These are phyloP conservation scores for Hofmannophila pseudospretella DNA, from an alignment of 2,888 invertebrate genomes.

Conservation along the genomic window DNA sequence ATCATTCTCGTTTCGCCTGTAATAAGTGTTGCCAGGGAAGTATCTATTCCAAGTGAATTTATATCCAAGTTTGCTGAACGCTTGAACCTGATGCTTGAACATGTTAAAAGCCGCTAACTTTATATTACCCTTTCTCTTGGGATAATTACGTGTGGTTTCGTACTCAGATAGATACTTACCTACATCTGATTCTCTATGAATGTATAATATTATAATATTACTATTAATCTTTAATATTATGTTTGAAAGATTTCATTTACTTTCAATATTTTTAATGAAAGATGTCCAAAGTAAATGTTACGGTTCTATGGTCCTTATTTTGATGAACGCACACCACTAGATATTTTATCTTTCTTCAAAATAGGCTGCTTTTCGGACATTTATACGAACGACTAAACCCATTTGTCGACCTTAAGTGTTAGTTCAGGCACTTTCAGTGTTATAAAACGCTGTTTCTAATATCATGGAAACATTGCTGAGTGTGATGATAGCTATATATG, in stretches of 20 bases:
- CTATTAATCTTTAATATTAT: too few species aligned
- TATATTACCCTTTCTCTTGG: constrained; percentile 53
- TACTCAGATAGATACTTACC: constrained; percentile 12
- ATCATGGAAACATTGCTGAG: constrained; percentile 36
- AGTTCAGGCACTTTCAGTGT: constrained; percentile 11
- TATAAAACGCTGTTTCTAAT: constrained; percentile 39
- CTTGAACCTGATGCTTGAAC: constrained; percentile 60
- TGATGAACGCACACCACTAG: too few species aligned
- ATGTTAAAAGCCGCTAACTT: constrained; percentile 65
- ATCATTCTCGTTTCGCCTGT: constrained; percentile 33
- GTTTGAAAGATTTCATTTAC: too few species aligned
- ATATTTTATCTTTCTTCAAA: too few species aligned
- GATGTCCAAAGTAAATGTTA: too few species aligned
- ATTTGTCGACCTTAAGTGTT: too few species aligned
- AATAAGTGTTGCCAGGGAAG: constrained; percentile 34
- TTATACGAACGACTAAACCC: too few species aligned
- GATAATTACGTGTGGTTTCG: constrained; percentile 48
- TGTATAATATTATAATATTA: too few species aligned
- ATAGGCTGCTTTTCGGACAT: too few species aligned
- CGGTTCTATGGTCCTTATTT: too few species aligned
- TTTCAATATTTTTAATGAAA: too few species aligned
- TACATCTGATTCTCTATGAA: constrained; percentile 4
- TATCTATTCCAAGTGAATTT: constrained; percentile 42
- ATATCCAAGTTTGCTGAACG: constrained; percentile 59
- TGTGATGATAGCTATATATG: constrained; percentile 45